phyloP scores from a whole-genome alignment of 1,140 invertebrate genomes.

The Pseudomyrmex concolor region DNA sequence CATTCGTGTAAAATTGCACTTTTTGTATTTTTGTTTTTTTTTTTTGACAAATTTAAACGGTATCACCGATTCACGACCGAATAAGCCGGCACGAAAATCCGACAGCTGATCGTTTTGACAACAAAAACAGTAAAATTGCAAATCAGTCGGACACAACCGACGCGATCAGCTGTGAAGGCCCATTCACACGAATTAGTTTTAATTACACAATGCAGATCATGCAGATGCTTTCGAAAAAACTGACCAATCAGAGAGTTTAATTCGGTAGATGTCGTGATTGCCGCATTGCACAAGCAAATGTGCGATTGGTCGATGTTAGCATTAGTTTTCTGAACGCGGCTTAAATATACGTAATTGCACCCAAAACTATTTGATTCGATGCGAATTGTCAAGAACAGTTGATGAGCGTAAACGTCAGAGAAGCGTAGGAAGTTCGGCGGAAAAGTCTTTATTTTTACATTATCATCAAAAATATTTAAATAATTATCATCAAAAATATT shows the following conservation, averaged over 20 bases:
- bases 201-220: neutral
- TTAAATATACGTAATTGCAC: too few species aligned
- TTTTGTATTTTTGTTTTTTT: neutral
- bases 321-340: too few species aligned
- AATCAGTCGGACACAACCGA: neutral
- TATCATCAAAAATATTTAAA: neutral
- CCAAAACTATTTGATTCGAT: too few species aligned
- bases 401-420: too few species aligned
- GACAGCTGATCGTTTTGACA: slow-evolving; percentile 50
- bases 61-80: neutral
- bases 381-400: too few species aligned
- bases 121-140: slow-evolving; percentile 20
- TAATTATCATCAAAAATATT: neutral
- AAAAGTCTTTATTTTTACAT: too few species aligned
- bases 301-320: too few species aligned
- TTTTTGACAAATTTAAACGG: too few species aligned
- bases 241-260: neutral
- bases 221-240: neutral
- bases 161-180: neutral
- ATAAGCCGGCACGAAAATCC: neutral
- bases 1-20: neutral
- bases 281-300: too few species aligned
- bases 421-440: neutral
- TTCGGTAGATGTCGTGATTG: too few species aligned
- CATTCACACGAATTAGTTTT: neutral